Conservation (phyloP, 2,888 invertebrate species). For the Druceiella hillmani region DNA sequence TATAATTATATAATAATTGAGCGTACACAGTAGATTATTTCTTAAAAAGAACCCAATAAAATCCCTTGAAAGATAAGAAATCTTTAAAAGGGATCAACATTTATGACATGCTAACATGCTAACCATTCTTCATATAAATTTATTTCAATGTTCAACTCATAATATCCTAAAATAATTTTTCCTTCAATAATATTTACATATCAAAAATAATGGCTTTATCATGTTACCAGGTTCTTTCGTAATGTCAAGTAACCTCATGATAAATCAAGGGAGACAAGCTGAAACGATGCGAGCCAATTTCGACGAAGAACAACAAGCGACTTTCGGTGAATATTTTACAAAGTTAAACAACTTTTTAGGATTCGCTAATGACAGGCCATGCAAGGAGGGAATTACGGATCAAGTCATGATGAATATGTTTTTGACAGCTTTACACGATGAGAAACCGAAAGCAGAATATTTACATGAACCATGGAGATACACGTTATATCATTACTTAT, state of each 20-base stretch:
- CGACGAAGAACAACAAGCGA: constrained; percentile 53
- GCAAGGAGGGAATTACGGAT: constrained; percentile 44
- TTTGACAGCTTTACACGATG: constrained; percentile 55
- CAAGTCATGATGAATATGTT: constrained; percentile 53
- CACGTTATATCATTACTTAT: constrained; percentile 58
- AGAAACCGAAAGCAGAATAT: constrained; percentile 56
- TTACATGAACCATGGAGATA: constrained; percentile 65
- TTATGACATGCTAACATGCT: too few relatives aligned
- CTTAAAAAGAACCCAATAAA: too few relatives aligned
- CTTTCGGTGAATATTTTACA: constrained; percentile 64
- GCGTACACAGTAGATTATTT: too few relatives aligned
- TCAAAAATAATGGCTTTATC: neutral
- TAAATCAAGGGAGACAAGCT: constrained; percentile 55
- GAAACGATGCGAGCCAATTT: constrained; percentile 61
- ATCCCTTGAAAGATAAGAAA: too few relatives aligned
- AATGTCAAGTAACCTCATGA: constrained; percentile 61
- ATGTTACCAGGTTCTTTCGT: constrained; percentile 61
- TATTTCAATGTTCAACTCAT: too few relatives aligned
- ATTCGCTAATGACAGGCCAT: constrained; percentile 35
- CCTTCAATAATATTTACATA: neutral
- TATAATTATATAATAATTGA: too few relatives aligned
- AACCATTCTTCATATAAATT: too few relatives aligned
- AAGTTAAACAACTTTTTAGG: constrained; percentile 56
- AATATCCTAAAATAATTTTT: too few relatives aligned
- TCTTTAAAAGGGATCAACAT: too few relatives aligned